phyloP scores from a whole-genome alignment of 2,888 invertebrate species.

The Phyllotreta cruciferae region DNA sequence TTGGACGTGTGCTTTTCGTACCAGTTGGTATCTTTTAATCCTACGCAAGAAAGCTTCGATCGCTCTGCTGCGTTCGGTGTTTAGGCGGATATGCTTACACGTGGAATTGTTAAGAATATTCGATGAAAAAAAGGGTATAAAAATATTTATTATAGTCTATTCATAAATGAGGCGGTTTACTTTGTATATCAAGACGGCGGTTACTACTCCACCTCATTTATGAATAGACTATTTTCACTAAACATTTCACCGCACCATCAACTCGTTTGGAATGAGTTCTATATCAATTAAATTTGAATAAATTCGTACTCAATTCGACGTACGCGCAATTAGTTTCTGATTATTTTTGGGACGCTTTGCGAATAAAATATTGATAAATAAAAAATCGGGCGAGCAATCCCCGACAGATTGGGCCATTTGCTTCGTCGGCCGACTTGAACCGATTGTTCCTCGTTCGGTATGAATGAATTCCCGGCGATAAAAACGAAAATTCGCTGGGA shows the following conservation, averaged over 20 bases:
- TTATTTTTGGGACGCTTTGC: too few relatives aligned
- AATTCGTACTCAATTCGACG: too few relatives aligned
- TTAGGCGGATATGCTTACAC: background rate
- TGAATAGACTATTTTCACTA: too few relatives aligned
- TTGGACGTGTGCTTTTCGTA: conserved; percentile 21
- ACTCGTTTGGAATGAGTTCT: too few relatives aligned
- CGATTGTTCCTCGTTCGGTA: conserved; percentile 24
- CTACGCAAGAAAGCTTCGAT: conserved; percentile 17
- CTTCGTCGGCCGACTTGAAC: conserved; percentile 6
- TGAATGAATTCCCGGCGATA: conserved; percentile 25
- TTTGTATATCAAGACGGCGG: too few relatives aligned
- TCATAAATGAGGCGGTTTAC: too few relatives aligned
- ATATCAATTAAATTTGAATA: too few relatives aligned
- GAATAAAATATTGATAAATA: conserved; percentile 6
- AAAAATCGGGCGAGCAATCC: background rate
- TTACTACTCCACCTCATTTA: too few relatives aligned
- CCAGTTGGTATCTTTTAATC: conserved; percentile 25
- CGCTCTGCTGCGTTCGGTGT: conserved; percentile 14
- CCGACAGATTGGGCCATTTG: conserved; percentile 3
- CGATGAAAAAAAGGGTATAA: too few relatives aligned
- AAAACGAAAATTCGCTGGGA: conserved; percentile 23
- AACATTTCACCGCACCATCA: too few relatives aligned
- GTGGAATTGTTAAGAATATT: background rate
- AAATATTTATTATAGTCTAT: too few relatives aligned
- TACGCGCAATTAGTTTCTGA: too few relatives aligned